phyloP scores from a whole-genome alignment of 1,140 invertebrate species.

The Drosophila lacteicornis region DNA sequence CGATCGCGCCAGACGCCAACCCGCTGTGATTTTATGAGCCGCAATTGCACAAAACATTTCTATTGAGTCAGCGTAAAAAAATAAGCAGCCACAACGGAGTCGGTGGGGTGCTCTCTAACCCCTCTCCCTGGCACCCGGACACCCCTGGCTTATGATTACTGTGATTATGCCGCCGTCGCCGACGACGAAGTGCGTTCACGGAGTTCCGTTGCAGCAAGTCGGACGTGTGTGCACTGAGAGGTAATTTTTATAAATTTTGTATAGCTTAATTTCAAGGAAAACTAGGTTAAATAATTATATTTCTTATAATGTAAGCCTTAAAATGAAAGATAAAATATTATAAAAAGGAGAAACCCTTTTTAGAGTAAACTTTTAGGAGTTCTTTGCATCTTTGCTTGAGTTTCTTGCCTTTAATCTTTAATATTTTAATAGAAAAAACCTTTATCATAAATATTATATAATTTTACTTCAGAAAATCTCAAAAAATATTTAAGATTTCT shows the following conservation, averaged over 20 bases:
- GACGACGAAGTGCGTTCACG: constrained; percentile 45
- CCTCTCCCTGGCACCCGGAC: not conserved
- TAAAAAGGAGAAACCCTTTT: too few species aligned
- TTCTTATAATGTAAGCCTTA: too few species aligned
- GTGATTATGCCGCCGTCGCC: constrained; percentile 65
- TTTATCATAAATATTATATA: too few species aligned
- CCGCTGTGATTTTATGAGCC: constrained; percentile 83
- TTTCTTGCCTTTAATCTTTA: too few species aligned
- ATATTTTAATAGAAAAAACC: too few species aligned
- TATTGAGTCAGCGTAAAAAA: constrained; percentile 78
- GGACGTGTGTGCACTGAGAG: constrained; percentile 18
- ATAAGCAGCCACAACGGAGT: constrained; percentile 31
- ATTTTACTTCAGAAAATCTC: too few species aligned
- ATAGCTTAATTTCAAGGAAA: not conserved
- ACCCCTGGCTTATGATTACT: constrained; percentile 68
- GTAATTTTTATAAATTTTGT: not conserved
- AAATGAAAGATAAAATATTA: too few species aligned
- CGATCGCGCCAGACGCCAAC: constrained; percentile 65
- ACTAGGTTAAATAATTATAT: too few species aligned
- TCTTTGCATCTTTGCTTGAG: too few species aligned
- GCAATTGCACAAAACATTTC: constrained; percentile 78
- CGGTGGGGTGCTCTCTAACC: constrained; percentile 48
- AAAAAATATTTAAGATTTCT: too few species aligned
- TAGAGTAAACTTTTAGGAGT: too few species aligned
- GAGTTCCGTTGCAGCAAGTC: constrained; percentile 14